These are phyloP conservation scores for Heterocephalus glaber DNA, from an alignment of 2,113 vertebrate species.

Conservation along the genomic window DNA sequence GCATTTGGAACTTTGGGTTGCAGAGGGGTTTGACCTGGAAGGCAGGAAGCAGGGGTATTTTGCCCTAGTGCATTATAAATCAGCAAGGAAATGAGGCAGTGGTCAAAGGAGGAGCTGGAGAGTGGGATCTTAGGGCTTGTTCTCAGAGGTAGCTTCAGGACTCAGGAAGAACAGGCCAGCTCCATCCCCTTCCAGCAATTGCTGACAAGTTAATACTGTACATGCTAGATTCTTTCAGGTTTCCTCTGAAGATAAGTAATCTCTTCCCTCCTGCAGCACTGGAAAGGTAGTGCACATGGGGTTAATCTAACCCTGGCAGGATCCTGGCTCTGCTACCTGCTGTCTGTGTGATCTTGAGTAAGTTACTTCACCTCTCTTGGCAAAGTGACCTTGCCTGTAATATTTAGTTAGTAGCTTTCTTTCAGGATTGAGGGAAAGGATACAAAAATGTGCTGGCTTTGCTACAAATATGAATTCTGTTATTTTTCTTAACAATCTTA, in stretches of 20 bases:
- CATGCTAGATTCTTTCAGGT: neutral
- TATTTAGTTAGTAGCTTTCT: neutral
- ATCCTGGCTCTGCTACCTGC: neutral
- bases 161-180: neutral
- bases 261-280: neutral
- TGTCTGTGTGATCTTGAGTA: neutral
- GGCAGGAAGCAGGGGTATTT: neutral
- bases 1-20: neutral
- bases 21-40: neutral
- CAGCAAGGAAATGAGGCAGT: neutral
- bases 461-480: neutral
- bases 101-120: neutral
- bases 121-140: neutral
- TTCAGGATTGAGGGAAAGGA: neutral
- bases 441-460: slow-evolving; percentile 11
- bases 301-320: neutral
- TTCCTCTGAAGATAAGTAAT: neutral
- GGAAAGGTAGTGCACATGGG: neutral
- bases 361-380: neutral
- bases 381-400: neutral
- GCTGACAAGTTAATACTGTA: neutral
- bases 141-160: neutral
- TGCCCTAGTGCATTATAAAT: neutral
- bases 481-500: neutral
- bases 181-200: neutral